A percentile compares a stretch with the other conserved stretches of the same genome.
phyloP scores from a whole-genome alignment of 2,888 invertebrate genomes.

The Microctonus aethiopoides region DNA sequence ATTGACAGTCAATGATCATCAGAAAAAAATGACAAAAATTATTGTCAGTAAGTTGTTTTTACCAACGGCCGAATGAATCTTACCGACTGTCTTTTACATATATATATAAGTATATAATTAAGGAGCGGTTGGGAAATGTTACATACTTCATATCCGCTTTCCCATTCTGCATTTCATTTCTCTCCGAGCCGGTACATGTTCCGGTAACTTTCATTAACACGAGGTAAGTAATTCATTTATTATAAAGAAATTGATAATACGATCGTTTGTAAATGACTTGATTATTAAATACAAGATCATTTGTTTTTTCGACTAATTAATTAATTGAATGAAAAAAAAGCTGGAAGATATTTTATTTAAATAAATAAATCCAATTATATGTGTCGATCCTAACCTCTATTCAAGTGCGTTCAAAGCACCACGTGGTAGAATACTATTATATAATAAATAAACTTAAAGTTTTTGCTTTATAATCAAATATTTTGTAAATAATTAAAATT shows the following conservation, averaged over 20 bases:
- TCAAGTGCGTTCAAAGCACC: background rate
- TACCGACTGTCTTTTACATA: too few relatives aligned
- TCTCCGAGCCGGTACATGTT: too few relatives aligned
- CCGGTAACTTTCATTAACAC: conserved; percentile 39
- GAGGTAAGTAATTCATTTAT: conserved; percentile 46
- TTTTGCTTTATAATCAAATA: background rate
- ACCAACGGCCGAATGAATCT: too few relatives aligned
- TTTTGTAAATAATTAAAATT: background rate
- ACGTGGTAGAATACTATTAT: too few relatives aligned
- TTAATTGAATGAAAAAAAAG: background rate
- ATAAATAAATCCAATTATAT: background rate
- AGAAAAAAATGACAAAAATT: too few relatives aligned
- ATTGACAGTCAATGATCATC: too few relatives aligned
- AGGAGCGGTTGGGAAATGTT: too few relatives aligned
- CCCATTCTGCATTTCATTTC: conserved; percentile 45
- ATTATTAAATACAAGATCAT: background rate
- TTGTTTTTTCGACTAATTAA: background rate
- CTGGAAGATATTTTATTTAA: background rate
- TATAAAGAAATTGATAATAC: background rate
- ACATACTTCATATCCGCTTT: conserved; percentile 31
- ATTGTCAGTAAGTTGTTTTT: too few relatives aligned
- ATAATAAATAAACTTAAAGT: too few relatives aligned
- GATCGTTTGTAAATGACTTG: background rate
- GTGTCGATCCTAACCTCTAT: conserved; percentile 1
- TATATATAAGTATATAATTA: too few relatives aligned